phyloP scores from a whole-genome alignment of 1,140 invertebrate species.

The Drosophila arawakana region DNA sequence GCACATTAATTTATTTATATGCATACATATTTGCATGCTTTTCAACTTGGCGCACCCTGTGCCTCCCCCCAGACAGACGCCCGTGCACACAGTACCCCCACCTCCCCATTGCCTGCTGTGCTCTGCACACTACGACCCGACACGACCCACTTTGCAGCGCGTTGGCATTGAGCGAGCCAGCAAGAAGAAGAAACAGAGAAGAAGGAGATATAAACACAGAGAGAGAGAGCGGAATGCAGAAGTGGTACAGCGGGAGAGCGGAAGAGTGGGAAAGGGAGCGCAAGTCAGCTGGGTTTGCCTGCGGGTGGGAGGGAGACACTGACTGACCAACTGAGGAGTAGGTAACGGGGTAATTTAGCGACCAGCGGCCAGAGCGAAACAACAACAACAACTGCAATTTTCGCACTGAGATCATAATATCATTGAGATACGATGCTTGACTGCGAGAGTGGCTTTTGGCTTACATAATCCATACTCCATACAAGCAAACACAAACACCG shows the following conservation, averaged over 20 bases:
- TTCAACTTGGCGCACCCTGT: slow-evolving; percentile 74
- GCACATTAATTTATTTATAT: slow-evolving; percentile 82
- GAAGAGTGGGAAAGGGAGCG: background rate
- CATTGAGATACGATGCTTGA: slow-evolving; percentile 56
- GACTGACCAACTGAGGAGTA: slow-evolving; percentile 12
- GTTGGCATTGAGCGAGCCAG: slow-evolving; percentile 66
- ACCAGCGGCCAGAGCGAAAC: slow-evolving; percentile 45
- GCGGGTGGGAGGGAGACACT: background rate
- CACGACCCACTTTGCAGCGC: slow-evolving; percentile 63
- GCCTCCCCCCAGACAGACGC: slow-evolving; percentile 6
- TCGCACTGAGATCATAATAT: slow-evolving; percentile 81
- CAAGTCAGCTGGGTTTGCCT: background rate
- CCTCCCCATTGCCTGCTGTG: background rate
- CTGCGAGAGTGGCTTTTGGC: slow-evolving; percentile 19
- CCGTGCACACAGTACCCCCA: background rate
- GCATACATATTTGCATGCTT: slow-evolving; percentile 79
- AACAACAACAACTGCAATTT: slow-evolving; percentile 55
- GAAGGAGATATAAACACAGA: slow-evolving; percentile 19
- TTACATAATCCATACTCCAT: slow-evolving; percentile 37
- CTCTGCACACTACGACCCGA: slow-evolving; percentile 48
- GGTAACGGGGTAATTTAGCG: slow-evolving; percentile 57
- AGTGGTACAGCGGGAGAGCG: background rate
- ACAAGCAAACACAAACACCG: slow-evolving; percentile 9
- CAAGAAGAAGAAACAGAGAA: background rate
- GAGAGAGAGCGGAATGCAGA: too few species aligned